Conservation (phyloP, 2,888 invertebrate genomes). For the Stenurella melanura region DNA sequence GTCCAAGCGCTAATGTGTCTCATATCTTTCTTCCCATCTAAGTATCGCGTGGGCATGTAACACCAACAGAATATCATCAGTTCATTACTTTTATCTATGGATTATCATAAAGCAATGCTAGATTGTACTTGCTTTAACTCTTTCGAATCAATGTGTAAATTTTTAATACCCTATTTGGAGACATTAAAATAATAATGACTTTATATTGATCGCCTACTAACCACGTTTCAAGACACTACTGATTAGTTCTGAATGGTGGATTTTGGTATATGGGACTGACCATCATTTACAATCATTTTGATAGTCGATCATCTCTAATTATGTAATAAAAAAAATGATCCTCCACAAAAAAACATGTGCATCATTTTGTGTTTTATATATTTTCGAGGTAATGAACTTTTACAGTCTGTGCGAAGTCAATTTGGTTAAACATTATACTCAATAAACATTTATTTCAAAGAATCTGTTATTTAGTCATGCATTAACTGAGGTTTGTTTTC, state of each 20-base stretch:
- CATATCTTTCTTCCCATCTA: conserved; percentile 60
- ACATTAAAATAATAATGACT: conserved; percentile 11
- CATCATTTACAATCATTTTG: neutral
- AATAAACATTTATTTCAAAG: no score
- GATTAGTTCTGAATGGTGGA: neutral
- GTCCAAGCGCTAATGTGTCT: conserved; percentile 63
- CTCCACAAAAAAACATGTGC: no score
- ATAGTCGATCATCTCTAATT: no score
- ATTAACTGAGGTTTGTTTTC: no score
- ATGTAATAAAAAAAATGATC: no score
- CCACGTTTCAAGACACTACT: neutral
- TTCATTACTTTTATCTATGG: conserved; percentile 56
- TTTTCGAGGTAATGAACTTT: no score
- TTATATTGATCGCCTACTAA: neutral
- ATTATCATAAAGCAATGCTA: conserved; percentile 33
- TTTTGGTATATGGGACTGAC: neutral
- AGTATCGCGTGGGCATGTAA: conserved; percentile 59
- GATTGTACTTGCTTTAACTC: conserved; percentile 28
- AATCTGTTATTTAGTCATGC: no score
- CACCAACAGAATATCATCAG: conserved; percentile 54
- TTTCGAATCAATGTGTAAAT: conserved; percentile 23
- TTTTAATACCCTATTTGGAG: conserved; percentile 21
- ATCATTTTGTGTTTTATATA: no score
- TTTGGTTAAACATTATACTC: no score
- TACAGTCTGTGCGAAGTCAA: no score